Base-by-base conservation (phyloP, 2,113 vertebrate genomes). In the Orthochromis indermauri region DNA sequence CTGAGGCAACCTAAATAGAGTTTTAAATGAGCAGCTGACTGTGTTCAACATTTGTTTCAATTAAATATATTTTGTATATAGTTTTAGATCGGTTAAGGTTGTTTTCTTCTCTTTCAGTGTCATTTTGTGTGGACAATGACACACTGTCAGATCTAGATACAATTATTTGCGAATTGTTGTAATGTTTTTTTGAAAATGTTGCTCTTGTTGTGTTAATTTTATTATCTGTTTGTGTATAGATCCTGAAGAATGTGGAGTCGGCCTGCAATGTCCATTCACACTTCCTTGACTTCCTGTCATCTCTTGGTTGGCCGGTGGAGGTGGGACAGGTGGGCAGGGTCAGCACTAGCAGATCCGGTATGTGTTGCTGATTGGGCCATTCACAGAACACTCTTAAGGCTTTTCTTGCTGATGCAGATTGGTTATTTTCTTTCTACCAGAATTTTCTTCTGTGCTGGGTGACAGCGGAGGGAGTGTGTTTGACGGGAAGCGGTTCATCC, bases 241-340 rank as follows among this genome's bases (percentile, higher is more conserved):
- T 99, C 92, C 91, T 99, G 90, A 97, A 96, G 94, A 99, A 99
- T 33, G 97, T 98, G 83, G 98, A 98, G 87, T 97, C 97, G 88
- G 96, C 96, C 85, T 94, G 93, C 94, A 97, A 89, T 47, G 96
- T 99, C 78, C 96, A 97, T 87, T 95, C 96, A 49, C 96, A 97
- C 93, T 99, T 98, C 90, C 91, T 92, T 37, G 91, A 98, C 96
- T 98, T 99, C 91, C 95, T 99, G 83, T 89, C 97, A 6, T 98
- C 97, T 80, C 97, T 99, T 81, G 98, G 98, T 86, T 97, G 97
- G 97, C 97, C 98, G 0, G 97, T 97, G 47, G 97, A 97, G 2
- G 95, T 97, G 12, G 97, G 97, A 7, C 63, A 24, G 8, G 51
- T 40, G 51, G 76, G 35, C 6, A 11, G 80, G 9, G 33, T 26